Conservation (phyloP, 2,113 vertebrate species). For the Blennius ocellaris region DNA sequence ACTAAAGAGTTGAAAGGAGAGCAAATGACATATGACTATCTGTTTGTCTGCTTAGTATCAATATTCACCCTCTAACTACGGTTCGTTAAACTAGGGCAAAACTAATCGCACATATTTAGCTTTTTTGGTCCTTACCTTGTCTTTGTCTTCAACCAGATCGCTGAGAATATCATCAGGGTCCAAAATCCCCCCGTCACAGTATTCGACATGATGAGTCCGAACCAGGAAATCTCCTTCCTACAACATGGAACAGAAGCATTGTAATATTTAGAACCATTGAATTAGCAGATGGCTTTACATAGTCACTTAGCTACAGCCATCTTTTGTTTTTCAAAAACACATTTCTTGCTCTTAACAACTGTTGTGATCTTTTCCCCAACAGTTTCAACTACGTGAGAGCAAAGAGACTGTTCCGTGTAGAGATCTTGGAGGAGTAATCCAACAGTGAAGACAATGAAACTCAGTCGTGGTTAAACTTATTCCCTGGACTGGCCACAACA, state of each 20-base stretch:
- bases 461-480: neutral
- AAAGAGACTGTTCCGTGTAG: neutral
- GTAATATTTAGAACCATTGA: too few species aligned
- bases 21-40: too few species aligned
- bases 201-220: conserved; percentile 95
- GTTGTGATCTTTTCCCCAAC: neutral
- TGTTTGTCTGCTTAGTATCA: too few species aligned
- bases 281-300: neutral
- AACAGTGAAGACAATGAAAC: neutral
- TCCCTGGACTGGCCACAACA: neutral
- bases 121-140: conserved; percentile 87
- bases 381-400: neutral
- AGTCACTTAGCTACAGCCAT: too few species aligned
- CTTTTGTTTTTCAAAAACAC: too few species aligned
- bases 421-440: neutral
- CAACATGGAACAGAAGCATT: conserved; percentile 6
- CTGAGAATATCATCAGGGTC: conserved; percentile 96
- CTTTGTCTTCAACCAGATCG: conserved; percentile 97
- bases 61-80: neutral
- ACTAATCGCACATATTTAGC: neutral
- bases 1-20: too few species aligned
- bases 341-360: neutral
- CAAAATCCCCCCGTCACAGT: conserved; percentile 96
- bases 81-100: neutral
- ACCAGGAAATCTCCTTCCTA: conserved; percentile 93